phyloP scores from a whole-genome alignment of 2,113 vertebrate genomes.

The Empidonax traillii region DNA sequence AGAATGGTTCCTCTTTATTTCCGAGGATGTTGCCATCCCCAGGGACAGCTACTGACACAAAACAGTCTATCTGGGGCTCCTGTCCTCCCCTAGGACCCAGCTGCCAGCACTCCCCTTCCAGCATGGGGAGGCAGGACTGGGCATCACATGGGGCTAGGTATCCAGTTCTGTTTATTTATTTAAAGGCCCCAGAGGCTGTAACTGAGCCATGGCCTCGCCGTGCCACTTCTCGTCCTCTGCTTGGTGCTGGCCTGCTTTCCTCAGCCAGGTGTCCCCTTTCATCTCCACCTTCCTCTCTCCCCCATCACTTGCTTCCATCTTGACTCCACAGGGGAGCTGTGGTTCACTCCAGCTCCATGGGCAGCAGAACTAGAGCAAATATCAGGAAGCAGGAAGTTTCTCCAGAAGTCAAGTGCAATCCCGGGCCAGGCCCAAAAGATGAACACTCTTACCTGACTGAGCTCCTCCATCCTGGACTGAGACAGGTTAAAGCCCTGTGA shows the following conservation, averaged over 20 bases:
- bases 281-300: not conserved
- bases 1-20: not conserved
- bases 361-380: not conserved
- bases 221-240: not conserved
- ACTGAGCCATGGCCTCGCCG: not conserved
- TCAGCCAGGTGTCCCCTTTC: slow-evolving; percentile 9
- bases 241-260: not conserved
- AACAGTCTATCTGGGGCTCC: fast-evolving
- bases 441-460: not conserved
- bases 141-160: not conserved
- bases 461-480: fast-evolving
- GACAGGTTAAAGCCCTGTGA: not conserved
- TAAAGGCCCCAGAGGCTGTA: slow-evolving; percentile 49
- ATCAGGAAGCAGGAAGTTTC: not conserved
- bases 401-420: not conserved
- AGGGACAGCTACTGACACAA: not conserved
- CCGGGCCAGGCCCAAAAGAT: not conserved
- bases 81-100: not conserved
- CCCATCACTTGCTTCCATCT: not conserved
- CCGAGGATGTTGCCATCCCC: not conserved
- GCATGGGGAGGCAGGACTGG: not conserved
- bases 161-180: slow-evolving; percentile 68
- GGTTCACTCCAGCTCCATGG: not conserved
- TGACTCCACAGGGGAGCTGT: not conserved
- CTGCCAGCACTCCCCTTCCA: not conserved